These are phyloP conservation scores for Microtus oregoni DNA, from an alignment of 2,113 vertebrate species.

Conservation along the genomic window DNA sequence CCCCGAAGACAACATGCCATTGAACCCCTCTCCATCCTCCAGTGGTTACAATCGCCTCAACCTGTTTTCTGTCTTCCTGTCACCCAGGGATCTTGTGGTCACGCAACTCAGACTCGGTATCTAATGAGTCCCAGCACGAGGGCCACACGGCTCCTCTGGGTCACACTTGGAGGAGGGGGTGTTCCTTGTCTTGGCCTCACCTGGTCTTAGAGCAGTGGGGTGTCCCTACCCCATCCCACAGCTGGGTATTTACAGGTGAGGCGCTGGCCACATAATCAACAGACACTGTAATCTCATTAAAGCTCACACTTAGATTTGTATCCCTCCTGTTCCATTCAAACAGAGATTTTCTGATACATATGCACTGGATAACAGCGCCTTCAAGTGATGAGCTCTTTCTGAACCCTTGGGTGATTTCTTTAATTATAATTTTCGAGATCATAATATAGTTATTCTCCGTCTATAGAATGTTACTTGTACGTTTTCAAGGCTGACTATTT, in stretches of 20 bases:
- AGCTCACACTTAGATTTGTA: background rate
- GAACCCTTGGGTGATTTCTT: background rate
- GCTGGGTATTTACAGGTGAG: background rate
- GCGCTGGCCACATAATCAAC: background rate
- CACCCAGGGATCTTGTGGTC: background rate
- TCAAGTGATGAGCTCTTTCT: conserved; percentile 13
- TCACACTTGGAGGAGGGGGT: background rate
- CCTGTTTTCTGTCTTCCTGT: background rate
- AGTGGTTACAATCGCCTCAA: background rate
- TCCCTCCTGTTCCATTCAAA: background rate
- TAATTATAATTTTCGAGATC: background rate
- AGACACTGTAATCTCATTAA: conserved; percentile 21
- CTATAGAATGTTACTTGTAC: background rate
- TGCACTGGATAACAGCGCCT: background rate
- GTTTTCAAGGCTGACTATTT: background rate
- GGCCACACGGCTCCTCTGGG: background rate
- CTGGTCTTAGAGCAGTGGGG: background rate
- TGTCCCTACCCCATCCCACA: background rate
- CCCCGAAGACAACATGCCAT: background rate
- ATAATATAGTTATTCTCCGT: background rate
- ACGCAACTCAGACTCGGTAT: background rate
- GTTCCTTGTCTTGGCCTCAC: background rate
- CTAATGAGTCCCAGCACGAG: background rate
- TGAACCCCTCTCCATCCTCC: too few species aligned
- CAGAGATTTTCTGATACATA: background rate